These are phyloP conservation scores for Auanema sp. DNA, from an alignment of 2,888 invertebrate species.

Conservation along the genomic window DNA sequence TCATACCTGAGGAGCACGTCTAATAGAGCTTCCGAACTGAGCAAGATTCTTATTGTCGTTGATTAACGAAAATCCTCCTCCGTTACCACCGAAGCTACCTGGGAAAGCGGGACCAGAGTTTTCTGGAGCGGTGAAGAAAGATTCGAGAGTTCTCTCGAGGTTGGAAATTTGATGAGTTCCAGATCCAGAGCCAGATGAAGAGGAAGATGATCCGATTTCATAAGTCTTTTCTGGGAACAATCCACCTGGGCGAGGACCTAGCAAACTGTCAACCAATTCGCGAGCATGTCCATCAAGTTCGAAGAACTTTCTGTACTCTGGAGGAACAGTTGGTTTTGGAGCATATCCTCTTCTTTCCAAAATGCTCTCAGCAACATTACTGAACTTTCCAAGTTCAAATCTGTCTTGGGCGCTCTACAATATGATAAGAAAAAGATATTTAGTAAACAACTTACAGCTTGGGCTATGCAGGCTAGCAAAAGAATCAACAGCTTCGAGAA, in stretches of 20 bases:
- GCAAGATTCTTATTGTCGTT: constrained; percentile 55
- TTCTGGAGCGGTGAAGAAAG: constrained; percentile 60
- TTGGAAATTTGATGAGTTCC: constrained; percentile 47
- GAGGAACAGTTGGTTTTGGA: constrained; percentile 62
- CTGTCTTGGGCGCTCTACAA: too few species aligned
- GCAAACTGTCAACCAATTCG: constrained; percentile 59
- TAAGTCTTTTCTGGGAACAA: constrained; percentile 64
- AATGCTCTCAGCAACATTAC: neutral
- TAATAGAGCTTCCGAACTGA: constrained; percentile 42
- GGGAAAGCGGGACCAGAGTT: constrained; percentile 48
- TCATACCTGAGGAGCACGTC: constrained; percentile 30
- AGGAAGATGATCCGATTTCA: constrained; percentile 48
- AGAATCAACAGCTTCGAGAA: too few species aligned
- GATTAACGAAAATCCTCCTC: constrained; percentile 58
- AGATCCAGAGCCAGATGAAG: constrained; percentile 23
- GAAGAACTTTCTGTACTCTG: constrained; percentile 60
- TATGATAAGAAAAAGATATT: too few species aligned
- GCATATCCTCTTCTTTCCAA: constrained; percentile 36
- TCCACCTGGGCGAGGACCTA: constrained; percentile 63
- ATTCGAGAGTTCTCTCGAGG: constrained; percentile 59
- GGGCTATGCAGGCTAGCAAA: too few species aligned
- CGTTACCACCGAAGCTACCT: constrained; percentile 52
- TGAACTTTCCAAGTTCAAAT: too few species aligned
- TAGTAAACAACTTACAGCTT: too few species aligned
- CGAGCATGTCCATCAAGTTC: constrained; percentile 64